A percentile compares a stretch with the other conserved stretches of the same genome.
Evolutionary conservation across 64 coral and sea anemone genomes (phyloP).

Genomic region (Montipora efflorescens): DNA sequence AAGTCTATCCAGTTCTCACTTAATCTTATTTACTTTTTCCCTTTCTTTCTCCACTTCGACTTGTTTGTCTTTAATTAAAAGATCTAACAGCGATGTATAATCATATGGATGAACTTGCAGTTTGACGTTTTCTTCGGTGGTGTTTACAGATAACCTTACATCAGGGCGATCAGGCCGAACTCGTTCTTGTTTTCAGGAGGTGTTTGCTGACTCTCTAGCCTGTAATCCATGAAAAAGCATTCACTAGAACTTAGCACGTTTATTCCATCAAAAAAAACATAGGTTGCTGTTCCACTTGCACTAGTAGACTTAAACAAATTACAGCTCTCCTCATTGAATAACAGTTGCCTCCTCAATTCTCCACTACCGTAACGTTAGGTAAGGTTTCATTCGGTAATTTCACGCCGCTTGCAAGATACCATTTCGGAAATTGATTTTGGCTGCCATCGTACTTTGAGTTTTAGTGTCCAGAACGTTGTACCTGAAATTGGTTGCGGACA

Average conservation of each 20-base stretch:
- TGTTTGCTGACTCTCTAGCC: neutral
- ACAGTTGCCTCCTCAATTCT: neutral
- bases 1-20: conserved; percentile 3
- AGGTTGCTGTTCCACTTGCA: neutral
- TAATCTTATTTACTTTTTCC: neutral
- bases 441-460: conserved; percentile 41
- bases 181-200: conserved; percentile 14
- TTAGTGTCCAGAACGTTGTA: conserved; percentile 21
- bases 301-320: neutral
- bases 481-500: conserved; percentile 13
- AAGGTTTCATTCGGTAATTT: neutral
- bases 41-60: conserved; percentile 19
- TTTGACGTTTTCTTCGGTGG: neutral
- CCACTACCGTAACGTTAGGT: neutral
- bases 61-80: conserved; percentile 53
- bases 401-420: neutral
- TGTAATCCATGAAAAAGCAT: neutral
- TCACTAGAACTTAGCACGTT: neutral
- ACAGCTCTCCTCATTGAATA: neutral
- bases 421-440: conserved; percentile 39
- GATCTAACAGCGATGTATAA: conserved; percentile 24
- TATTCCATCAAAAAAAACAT: neutral
- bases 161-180: neutral
- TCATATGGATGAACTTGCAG: neutral
- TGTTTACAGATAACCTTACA: neutral